phyloP scores from a whole-genome alignment of 2,113 vertebrate species.

The Hystrix brachyura region DNA sequence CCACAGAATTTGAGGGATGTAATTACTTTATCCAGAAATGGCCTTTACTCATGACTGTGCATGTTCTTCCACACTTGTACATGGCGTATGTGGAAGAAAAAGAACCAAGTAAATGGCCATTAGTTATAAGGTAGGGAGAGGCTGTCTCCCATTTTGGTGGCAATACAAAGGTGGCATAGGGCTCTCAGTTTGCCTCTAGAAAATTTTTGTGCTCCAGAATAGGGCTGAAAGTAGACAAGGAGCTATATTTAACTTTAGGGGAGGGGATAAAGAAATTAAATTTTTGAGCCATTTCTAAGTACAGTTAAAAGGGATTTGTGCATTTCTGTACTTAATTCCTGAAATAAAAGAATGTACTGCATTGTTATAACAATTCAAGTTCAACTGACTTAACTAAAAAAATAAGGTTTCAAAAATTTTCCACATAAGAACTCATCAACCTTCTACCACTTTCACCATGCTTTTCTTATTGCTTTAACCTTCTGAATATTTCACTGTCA shows the following conservation, averaged over 20 bases:
- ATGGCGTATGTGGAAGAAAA: no score
- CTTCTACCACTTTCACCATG: slow-evolving; percentile 8
- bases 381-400: slow-evolving; percentile 55
- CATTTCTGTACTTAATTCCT: neutral
- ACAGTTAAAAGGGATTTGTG: neutral
- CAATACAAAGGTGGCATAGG: neutral
- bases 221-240: slow-evolving; percentile 20
- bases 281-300: neutral
- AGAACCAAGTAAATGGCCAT: neutral
- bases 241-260: neutral
- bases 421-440: neutral
- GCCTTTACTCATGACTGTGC: neutral
- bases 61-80: neutral
- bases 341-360: neutral
- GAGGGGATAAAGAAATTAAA: neutral
- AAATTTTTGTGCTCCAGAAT: neutral
- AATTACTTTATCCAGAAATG: neutral
- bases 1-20: neutral
- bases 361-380: neutral
- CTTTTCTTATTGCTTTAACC: neutral
- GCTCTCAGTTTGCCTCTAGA: neutral
- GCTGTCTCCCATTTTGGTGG: neutral
- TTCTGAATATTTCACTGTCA: slow-evolving; percentile 49
- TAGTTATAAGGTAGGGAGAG: neutral
- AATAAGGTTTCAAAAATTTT: slow-evolving; percentile 27